Base-by-base conservation (phyloP, 2,888 invertebrate genomes). In the Heliconius aoede region DNA sequence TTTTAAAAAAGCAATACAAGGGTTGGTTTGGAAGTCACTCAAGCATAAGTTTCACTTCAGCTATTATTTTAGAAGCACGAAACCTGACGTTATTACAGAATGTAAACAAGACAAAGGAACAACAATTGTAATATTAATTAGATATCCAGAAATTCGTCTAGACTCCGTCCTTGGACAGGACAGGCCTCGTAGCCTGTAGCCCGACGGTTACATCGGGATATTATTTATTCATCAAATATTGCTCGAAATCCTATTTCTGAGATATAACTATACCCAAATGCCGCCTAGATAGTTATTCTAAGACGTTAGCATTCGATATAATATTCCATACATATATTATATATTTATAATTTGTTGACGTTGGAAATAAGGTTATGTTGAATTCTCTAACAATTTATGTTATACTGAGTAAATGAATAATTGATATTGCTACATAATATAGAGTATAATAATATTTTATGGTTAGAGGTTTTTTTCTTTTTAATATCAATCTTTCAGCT, bases 111-210 rank as follows among this genome's bases (percentile, higher is more conserved):
- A 78, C 73, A 74, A 74, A 73, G 75, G 58, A 76, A 76, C 69
- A 78, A 51, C 24, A 28, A 30, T 69, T 76, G 65, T 78, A 81
- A 80, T 78, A 82, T 78, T 85, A 86, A 88, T 88, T 86, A 86
- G 83, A 79, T 80, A 77, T 78, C 74, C 76, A 74, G 77, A 80
- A 73, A 76, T 76, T 76, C 60, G 87, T 88, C 88, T 88, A 88
- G 89, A 88, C 87, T 60, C n/a, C 73, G 85, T 73, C 85, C 85
- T 87, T 87, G 85, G 64, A 61, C 60, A 77, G 85, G 64, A 61
- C 60, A 77, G 80, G 71, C 85, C 86, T 85, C 85, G 87, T 80
- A 81, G 78, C 82, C 81, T 85, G 87, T 80, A 81, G 78, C 82
- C 81, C 80, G 76, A 75, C 77, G 82, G 80, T 60, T 72, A 72